Evolutionary conservation across 2,113 vertebrate genomes (phyloP), one percentile per base, ranked within the genome.

Genomic region (Balaenoptera acutorostrata): DNA sequence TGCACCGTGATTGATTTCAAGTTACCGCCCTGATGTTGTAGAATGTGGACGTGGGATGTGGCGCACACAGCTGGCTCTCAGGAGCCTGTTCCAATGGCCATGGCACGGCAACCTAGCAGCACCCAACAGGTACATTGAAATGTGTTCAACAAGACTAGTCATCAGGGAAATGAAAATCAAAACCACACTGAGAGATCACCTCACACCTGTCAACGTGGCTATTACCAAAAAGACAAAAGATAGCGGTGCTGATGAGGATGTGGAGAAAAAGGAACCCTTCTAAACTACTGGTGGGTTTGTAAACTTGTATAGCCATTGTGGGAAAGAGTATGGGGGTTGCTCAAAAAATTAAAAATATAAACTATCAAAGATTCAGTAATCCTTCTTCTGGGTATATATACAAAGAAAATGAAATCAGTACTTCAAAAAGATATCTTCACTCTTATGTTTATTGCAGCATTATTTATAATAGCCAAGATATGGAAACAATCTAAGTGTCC

Each of bases 11-110:
- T 29, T 46, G 41, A 71, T 12, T 61, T 78, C n/a, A 55, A 49
- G 46, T 21, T 49, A 33, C 11, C 1, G 0, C 23, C 6, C 5
- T 20, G 10, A 46, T 33, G 25, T 31, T 59, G 20, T 17, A 44
- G 33, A 59, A 55, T 29, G n/a, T 3, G 1, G 59, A 36, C 1
- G 2, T 41, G 11, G 17, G 29, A 55, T 63, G 29, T n/a, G 5
- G 59, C 1, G 3, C 14, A 5, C 39, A 49, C 3, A 8, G 2
- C 1, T 31, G 11, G 15, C 3, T 66, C 68, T 66, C 9, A 9
- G 27, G 5, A 46, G 12, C 6, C 49, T 33, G 12, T 4, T 46
- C 36, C 21, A 1, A 5, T 74, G 3, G 0, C 6, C 14, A 39
- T 6, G 20, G 46, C 66, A 52, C 2, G 17, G 33, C 31, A 52